Evolutionary conservation across 2,113 vertebrate species (phyloP).

Genomic region (Aythya baeri): DNA sequence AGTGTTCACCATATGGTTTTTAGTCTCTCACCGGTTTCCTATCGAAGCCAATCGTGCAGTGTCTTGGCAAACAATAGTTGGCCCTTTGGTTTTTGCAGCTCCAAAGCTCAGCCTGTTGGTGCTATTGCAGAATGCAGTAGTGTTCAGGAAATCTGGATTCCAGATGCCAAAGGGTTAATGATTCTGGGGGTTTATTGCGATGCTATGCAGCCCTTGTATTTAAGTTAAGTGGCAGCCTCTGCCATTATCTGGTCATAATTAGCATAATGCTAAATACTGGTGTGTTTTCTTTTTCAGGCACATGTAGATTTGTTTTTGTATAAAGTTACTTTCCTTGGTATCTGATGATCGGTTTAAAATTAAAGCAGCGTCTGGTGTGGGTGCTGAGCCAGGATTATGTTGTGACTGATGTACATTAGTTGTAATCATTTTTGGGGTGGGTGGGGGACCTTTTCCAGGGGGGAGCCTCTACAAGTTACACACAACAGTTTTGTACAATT

Average conservation of each 20-base stretch:
- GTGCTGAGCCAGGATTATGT: constrained; percentile 78
- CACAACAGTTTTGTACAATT: constrained; percentile 86
- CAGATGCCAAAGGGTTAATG: constrained; percentile 64
- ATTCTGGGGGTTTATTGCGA: constrained; percentile 28
- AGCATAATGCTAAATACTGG: constrained; percentile 55
- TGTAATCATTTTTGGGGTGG: constrained; percentile 76
- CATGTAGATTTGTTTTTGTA: constrained; percentile 76
- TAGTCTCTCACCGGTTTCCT: neutral
- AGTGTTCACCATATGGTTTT: neutral
- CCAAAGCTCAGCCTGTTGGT: constrained; percentile 6
- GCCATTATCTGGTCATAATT: constrained; percentile 48
- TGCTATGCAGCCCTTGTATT: constrained; percentile 75
- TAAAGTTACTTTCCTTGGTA: constrained; percentile 66
- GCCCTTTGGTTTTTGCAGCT: constrained; percentile 16
- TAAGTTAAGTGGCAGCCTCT: constrained; percentile 56
- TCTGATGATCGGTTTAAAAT: constrained; percentile 78
- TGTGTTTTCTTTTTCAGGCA: constrained; percentile 74
- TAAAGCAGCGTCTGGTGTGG: constrained; percentile 69
- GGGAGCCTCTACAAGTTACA: constrained; percentile 78
- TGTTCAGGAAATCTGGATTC: constrained; percentile 20
- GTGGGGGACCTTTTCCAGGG: constrained; percentile 71
- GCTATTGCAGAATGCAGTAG: neutral
- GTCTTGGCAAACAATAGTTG: neutral
- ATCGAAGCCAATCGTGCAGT: neutral
- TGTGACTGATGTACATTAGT: constrained; percentile 86